Evolutionary conservation across 2,113 vertebrate genomes (phyloP).

Genomic region (Manacus vitellinus): DNA sequence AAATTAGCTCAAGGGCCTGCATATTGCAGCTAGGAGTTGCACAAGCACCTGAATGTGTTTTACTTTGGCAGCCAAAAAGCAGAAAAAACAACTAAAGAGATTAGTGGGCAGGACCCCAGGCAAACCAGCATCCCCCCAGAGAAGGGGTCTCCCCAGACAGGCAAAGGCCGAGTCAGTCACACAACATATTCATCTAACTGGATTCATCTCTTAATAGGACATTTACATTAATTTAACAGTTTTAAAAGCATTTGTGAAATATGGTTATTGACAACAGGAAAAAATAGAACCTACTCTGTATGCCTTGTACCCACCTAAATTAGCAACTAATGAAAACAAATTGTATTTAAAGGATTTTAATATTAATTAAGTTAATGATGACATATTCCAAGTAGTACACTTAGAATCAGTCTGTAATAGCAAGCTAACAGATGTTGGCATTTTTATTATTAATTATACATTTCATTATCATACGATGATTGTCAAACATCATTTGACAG

Average conservation of each 20-base stretch:
- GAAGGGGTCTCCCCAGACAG: not conserved
- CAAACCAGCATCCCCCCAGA: not conserved
- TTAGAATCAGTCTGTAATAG: constrained; percentile 77
- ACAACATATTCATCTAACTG: not conserved
- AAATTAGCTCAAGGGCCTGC: constrained; percentile 1
- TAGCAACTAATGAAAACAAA: constrained; percentile 80
- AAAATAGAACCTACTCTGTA: constrained; percentile 45
- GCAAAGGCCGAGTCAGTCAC: not conserved
- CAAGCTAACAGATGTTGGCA: constrained; percentile 84
- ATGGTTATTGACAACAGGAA: constrained; percentile 37
- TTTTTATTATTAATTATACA: constrained; percentile 87
- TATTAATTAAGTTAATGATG: constrained; percentile 82
- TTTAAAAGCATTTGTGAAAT: constrained; percentile 62
- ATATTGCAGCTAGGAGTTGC: not conserved
- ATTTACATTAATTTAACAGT: constrained; percentile 18
- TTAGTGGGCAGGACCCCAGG: not conserved
- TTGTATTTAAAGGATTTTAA: constrained; percentile 81
- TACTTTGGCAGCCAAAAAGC: not conserved
- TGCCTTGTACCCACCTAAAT: constrained; percentile 67
- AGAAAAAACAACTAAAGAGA: not conserved
- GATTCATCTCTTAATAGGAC: constrained; percentile 43
- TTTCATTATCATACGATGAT: constrained; percentile 85
- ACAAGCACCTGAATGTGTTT: not conserved
- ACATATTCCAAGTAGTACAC: constrained; percentile 77
- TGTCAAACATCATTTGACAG: constrained; percentile 80